Base-by-base conservation (phyloP, 2,113 vertebrate genomes). In the Petrocephalus zakoni region DNA sequence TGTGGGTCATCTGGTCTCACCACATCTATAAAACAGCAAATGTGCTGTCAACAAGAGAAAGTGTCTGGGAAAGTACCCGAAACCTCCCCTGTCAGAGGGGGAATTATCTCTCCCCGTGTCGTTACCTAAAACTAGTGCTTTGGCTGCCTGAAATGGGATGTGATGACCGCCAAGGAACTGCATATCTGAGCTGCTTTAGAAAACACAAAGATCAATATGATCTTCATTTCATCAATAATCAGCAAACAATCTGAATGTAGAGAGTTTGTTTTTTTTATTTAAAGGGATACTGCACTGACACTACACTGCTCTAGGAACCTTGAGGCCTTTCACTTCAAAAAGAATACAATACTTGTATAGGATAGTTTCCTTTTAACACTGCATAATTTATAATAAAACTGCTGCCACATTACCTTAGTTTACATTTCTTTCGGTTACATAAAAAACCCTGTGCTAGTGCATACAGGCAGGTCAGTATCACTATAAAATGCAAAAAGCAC, bases 21-120 rank as follows among this genome's bases (percentile, higher is more conserved):
- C 47, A 37, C 52, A 51, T 64, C 56, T 61, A 25, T 64, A 29
- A 64, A 68, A 52, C 83, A 89, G 58, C 58, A 85, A 72, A 64
- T 75, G 21, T 46, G 78, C 81, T 47, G 84, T 61, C 58, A 90
- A 92, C 83, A 87, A 90, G 89, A 92, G 92, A 95, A 91, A 93
- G 93, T 92, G 91, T 47, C 82, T 81, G 91, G 93, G 94, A 94
- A 95, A 94, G 93, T 93, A 94, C 94, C 94, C 87, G 90, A 89
- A 91, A 88, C 88, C 89, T 90, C 56, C 10, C 47, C 88, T 68
- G 25, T 2, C 47, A 53, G 72, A n/a, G 2, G 25, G 90, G 88
- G 89, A 92, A 87, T 90, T 87, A 78, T 82, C 83, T 90, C 75
- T 46, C 86, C 86, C 89, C 68, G 89, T 87, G 87, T 85, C 10